Conservation (phyloP, 2,797 vertebrate genomes). For the Helicolenus hilgendorfi region DNA sequence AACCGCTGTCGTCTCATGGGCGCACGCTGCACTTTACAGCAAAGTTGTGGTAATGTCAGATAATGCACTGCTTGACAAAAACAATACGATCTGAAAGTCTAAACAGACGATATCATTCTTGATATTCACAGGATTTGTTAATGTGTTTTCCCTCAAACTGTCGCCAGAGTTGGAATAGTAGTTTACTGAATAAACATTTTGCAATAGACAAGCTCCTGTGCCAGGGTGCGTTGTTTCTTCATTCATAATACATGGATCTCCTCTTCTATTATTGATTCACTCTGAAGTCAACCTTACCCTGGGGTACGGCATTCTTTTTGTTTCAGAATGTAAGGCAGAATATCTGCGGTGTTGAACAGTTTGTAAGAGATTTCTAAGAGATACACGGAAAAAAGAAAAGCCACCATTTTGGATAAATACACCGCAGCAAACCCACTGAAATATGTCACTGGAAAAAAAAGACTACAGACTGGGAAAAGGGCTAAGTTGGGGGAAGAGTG, state of each 20-base stretch:
- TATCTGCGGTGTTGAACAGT: slow-evolving; percentile 33
- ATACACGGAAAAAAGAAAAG: slow-evolving; percentile 5
- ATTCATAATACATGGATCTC: slow-evolving; percentile 75
- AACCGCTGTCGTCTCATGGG: neutral
- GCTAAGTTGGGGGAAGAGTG: neutral
- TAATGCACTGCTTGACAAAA: neutral
- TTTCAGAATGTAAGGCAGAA: slow-evolving; percentile 42
- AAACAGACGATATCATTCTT: neutral
- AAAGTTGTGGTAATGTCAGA: neutral
- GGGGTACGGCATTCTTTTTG: slow-evolving; percentile 41
- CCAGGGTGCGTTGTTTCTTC: slow-evolving; percentile 54
- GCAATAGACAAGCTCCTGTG: slow-evolving; percentile 45
- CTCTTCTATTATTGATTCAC: slow-evolving; percentile 76
- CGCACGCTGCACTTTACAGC: neutral
- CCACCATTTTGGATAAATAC: slow-evolving; percentile 28
- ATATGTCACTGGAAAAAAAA: neutral
- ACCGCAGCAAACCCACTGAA: slow-evolving; percentile 30
- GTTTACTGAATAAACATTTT: slow-evolving; percentile 65
- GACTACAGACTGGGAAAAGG: neutral
- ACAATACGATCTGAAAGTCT: neutral
- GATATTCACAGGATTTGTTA: slow-evolving; percentile 9
- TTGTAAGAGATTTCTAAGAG: slow-evolving; percentile 28
- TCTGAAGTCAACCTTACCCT: slow-evolving; percentile 62
- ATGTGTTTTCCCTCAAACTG: slow-evolving; percentile 4
- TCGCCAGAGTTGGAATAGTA: neutral